Conservation (phyloP, 2,113 vertebrate species). For the Colinus virginianus region DNA sequence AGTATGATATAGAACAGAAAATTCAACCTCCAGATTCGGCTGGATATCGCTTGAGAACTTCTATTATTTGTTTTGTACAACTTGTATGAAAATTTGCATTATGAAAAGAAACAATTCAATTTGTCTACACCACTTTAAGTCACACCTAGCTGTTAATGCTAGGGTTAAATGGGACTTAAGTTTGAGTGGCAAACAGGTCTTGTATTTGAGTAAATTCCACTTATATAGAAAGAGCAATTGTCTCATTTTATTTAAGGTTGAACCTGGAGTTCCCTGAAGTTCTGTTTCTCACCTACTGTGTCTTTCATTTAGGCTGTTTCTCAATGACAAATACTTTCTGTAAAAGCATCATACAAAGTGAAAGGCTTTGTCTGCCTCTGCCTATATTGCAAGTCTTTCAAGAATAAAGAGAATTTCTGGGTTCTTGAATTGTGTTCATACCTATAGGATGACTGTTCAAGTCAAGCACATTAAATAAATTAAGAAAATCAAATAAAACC, state of each 20-base stretch:
- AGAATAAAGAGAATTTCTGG: background rate
- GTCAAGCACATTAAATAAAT: background rate
- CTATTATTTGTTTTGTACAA: background rate
- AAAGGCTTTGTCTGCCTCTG: background rate
- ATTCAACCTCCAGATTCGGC: background rate
- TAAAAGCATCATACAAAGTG: background rate
- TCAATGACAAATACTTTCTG: background rate
- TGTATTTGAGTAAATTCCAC: background rate
- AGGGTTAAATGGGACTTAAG: background rate
- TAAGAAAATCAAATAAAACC: background rate
- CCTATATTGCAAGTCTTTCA: background rate
- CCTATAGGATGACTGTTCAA: background rate
- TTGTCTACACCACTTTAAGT: background rate
- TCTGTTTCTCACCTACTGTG: background rate
- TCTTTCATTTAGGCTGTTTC: background rate
- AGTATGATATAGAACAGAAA: background rate
- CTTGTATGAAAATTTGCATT: background rate
- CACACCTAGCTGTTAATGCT: background rate
- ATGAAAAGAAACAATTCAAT: background rate
- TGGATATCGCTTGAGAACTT: background rate
- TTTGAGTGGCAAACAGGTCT: background rate
- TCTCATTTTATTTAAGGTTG: background rate
- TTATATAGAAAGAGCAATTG: background rate
- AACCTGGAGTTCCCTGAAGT: background rate
- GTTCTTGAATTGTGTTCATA: background rate